A percentile compares a stretch with the other conserved stretches of the same genome.
phyloP scores from a whole-genome alignment of 2,113 vertebrate species.

The Strix uralensis region DNA sequence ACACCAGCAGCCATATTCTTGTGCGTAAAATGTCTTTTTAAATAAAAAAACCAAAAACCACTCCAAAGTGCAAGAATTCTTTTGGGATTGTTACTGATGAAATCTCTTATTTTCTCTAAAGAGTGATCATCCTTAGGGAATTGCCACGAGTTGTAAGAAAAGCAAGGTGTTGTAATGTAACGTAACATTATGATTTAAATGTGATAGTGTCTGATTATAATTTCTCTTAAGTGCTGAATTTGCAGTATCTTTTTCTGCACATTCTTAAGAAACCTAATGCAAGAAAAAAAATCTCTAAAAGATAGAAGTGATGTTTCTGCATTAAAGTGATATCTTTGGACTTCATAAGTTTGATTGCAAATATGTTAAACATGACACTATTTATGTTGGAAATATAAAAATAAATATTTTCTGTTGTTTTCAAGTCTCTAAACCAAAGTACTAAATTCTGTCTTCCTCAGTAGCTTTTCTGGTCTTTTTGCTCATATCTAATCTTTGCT shows the following conservation, averaged over 20 bases:
- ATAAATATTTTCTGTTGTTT: constrained; percentile 65
- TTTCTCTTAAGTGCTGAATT: constrained; percentile 54
- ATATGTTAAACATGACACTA: constrained; percentile 53
- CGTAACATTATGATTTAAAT: constrained; percentile 53
- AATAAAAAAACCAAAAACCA: background rate
- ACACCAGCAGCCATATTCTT: constrained; percentile 48
- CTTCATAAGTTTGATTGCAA: constrained; percentile 67
- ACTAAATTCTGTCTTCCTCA: background rate
- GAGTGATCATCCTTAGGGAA: constrained; percentile 26
- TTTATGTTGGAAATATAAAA: constrained; percentile 40
- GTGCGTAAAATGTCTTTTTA: constrained; percentile 37
- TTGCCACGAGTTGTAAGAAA: constrained; percentile 27
- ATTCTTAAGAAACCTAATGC: constrained; percentile 32
- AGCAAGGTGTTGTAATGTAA: constrained; percentile 41
- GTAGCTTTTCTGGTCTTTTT: background rate
- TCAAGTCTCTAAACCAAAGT: constrained; percentile 57
- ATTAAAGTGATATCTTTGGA: constrained; percentile 51
- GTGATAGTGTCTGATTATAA: constrained; percentile 46
- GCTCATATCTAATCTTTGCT: background rate
- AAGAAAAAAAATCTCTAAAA: background rate
- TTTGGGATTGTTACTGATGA: constrained; percentile 36
- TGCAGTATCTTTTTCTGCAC: constrained; percentile 4
- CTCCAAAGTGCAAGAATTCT: constrained; percentile 16
- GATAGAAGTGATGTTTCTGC: constrained; percentile 24
- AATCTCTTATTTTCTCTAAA: constrained; percentile 44